These are phyloP conservation scores for Cremastobaeus sp. DNA, from an alignment of 2,888 invertebrate genomes.

Conservation along the genomic window DNA sequence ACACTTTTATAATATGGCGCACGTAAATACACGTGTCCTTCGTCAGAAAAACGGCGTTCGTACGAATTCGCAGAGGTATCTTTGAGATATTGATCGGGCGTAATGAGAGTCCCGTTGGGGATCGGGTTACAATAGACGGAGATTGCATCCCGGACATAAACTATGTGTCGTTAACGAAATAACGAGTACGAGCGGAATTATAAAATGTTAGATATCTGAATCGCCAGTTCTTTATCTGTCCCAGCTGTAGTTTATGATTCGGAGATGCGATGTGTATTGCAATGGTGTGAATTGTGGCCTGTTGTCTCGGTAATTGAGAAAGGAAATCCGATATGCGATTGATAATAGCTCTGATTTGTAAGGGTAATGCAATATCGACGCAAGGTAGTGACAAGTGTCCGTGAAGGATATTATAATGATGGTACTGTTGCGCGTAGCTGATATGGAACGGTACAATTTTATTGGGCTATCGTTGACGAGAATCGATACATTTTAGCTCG, in stretches of 20 bases:
- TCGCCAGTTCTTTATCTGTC: slow-evolving; percentile 25
- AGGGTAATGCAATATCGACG: slow-evolving; percentile 38
- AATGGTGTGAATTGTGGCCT: slow-evolving; percentile 34
- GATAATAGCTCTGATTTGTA: slow-evolving; percentile 50
- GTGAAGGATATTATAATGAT: slow-evolving; percentile 39
- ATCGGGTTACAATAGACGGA: slow-evolving; percentile 39
- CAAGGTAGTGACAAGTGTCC: slow-evolving; percentile 47
- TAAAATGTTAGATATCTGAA: slow-evolving; percentile 33
- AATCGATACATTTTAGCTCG: slow-evolving; percentile 16
- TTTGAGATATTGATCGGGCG: slow-evolving; percentile 41
- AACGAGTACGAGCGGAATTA: slow-evolving; percentile 35
- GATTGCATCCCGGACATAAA: slow-evolving; percentile 25
- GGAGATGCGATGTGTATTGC: slow-evolving; percentile 15
- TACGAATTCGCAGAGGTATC: slow-evolving; percentile 39
- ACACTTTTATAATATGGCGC: slow-evolving; percentile 29
- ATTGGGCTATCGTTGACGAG: slow-evolving; percentile 12
- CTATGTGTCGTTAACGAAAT: slow-evolving; percentile 36
- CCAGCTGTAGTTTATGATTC: slow-evolving; percentile 30
- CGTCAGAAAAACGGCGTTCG: slow-evolving; percentile 33
- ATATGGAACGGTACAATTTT: slow-evolving; percentile 35
- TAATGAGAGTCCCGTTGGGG: slow-evolving; percentile 26
- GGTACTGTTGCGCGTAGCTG: slow-evolving; percentile 29
- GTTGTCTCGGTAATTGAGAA: slow-evolving; percentile 33
- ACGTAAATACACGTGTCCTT: slow-evolving; percentile 40
- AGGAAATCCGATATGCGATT: slow-evolving; percentile 34